Conservation (phyloP, 2,113 vertebrate species). For the Glaucomys volans region DNA sequence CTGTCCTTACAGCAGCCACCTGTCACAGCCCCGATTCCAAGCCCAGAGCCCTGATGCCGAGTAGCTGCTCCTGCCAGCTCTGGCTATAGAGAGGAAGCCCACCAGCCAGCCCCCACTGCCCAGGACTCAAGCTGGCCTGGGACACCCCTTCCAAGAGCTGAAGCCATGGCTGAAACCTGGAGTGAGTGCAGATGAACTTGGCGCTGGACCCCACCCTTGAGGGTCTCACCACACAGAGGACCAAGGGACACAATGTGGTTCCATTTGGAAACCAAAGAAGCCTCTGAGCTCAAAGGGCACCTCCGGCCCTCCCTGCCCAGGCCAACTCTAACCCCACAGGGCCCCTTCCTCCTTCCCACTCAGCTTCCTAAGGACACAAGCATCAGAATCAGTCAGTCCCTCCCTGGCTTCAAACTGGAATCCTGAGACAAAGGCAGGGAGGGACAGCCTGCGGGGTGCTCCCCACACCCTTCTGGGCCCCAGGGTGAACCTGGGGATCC, state of each 20-base stretch:
- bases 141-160: background rate
- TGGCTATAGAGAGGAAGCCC: background rate
- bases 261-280: background rate
- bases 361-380: background rate
- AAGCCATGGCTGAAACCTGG: background rate
- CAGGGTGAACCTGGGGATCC: too few relatives aligned
- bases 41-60: background rate
- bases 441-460: background rate
- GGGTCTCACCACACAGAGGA: accelerated
- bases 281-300: background rate
- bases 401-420: background rate
- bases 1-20: background rate
- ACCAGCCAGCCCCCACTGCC: background rate
- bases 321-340: background rate
- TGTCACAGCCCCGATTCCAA: background rate
- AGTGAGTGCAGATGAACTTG: accelerated
- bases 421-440: background rate
- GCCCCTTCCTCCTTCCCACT: background rate
- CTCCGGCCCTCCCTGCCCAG: background rate
- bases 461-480: background rate
- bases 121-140: background rate
- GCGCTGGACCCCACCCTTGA: accelerated
- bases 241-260: background rate
- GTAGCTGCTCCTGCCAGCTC: background rate
- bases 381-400: background rate